Base-by-base conservation (phyloP, 1,140 invertebrate genomes). In the Nasonia giraulti region DNA sequence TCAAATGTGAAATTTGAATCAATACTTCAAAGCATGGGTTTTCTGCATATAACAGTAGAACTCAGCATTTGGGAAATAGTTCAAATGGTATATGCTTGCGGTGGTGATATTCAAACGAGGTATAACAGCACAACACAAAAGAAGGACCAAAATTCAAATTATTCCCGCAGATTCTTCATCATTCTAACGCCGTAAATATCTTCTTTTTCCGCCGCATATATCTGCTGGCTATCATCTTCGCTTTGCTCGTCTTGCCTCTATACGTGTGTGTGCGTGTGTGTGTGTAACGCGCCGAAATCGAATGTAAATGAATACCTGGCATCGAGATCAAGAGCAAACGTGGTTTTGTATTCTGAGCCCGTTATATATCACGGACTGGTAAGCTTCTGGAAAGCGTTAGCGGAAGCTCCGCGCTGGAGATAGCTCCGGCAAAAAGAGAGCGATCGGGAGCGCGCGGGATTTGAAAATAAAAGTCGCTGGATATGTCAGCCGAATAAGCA, bases 251-350 rank as follows among this genome's bases (percentile, higher is more conserved):
- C 78, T 66, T 33, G 4, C 44, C 40, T 27, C 1, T 27, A n/a
- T 37, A 37, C 33, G 33, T n/a, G 55, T 12, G 69, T 12, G 44
- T 69, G 69, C 6, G 6, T 4, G 33, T n/a, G 55, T 12, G 69
- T 12, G 44, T 69, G 69, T 80, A 68, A 68, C 37, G n/a, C 44
- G n/a, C 31, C 73, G 31, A 82, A 74, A 82, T 82, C 80, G 80
- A 82, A 82, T 82, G 80, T 82, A 82, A 82, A 82, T 75, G 80
- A 75, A 82, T 82, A 82, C 80, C 69, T 20, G 4, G 47, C 47
- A 33, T 73, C 37, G 80, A 73, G 23, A 75, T 62, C 14, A 47
- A 71, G 80, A 50, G 40, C 31, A 33, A n/a, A 55, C 73, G 33
- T 33, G 80, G 71, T 82, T 82, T 71, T 66, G 74, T 82, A 82